Conservation (phyloP, 2,888 invertebrate species). For the Melikaiella ostensackeni region DNA sequence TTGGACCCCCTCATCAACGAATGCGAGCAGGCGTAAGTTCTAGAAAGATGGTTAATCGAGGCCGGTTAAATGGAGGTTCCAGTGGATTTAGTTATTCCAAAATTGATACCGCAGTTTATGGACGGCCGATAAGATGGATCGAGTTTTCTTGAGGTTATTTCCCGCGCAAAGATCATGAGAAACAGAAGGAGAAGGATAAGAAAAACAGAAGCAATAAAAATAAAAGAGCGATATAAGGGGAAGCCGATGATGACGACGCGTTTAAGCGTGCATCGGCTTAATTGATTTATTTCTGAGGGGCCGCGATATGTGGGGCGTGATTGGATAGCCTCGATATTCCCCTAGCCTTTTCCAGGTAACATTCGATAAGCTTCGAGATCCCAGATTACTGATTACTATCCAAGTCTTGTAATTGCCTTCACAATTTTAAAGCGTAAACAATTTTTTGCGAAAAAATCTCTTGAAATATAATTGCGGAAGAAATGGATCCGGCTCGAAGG, state of each 20-base stretch:
- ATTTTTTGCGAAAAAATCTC: not conserved
- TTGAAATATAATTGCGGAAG: too few species aligned
- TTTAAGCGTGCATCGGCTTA: conserved; percentile 70
- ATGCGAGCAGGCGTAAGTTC: too few species aligned
- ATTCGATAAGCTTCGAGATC: conserved; percentile 16
- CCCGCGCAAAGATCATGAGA: conserved; percentile 11
- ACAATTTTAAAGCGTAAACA: not conserved
- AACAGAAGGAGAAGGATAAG: conserved; percentile 38
- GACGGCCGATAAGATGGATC: too few species aligned
- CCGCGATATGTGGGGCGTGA: conserved; percentile 51
- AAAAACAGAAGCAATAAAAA: conserved; percentile 41
- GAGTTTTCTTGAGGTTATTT: conserved; percentile 5
- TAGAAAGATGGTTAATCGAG: too few species aligned
- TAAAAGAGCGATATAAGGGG: conserved; percentile 48
- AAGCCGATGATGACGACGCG: conserved; percentile 67
- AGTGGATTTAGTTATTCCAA: too few species aligned
- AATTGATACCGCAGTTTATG: too few species aligned
- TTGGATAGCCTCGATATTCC: conserved; percentile 53
- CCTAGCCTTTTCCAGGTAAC: not conserved
- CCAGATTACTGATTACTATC: not conserved
- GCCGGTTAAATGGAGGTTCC: too few species aligned
- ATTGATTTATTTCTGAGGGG: conserved; percentile 72
- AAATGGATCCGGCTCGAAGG: too few species aligned
- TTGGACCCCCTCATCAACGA: too few species aligned
- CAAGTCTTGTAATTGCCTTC: not conserved